Conservation (phyloP, 2,113 vertebrate species). For the Cinclus cinclus region DNA sequence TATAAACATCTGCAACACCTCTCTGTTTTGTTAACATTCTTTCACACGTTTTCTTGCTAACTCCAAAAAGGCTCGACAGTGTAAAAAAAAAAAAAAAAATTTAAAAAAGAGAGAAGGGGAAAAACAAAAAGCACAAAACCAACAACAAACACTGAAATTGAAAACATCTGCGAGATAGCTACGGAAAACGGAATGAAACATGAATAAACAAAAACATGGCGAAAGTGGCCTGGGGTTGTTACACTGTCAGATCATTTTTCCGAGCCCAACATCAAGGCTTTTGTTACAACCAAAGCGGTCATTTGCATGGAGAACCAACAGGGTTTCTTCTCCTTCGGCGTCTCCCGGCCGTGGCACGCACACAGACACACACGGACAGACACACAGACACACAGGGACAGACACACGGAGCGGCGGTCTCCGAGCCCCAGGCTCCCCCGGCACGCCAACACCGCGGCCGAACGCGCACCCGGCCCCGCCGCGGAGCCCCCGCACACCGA, state of each 20-base stretch:
- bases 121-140: neutral
- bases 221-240: constrained; percentile 76
- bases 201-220: constrained; percentile 80
- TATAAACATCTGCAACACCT: constrained; percentile 70
- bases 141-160: neutral
- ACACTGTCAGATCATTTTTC: constrained; percentile 72
- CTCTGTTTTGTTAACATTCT: constrained; percentile 66
- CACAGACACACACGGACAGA: neutral
- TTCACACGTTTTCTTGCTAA: constrained; percentile 51
- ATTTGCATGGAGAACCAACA: constrained; percentile 76
- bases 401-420: neutral
- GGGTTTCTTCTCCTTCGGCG: constrained; percentile 57
- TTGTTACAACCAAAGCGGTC: constrained; percentile 75
- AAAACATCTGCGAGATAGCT: constrained; percentile 50
- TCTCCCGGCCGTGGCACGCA: neutral
- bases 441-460: neutral
- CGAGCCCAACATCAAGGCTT: constrained; percentile 74
- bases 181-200: constrained; percentile 58
- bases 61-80: constrained; percentile 34
- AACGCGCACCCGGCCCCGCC: neutral
- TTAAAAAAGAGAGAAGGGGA: no score
- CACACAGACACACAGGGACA: neutral
- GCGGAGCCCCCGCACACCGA: neutral
- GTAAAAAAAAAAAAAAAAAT: neutral
- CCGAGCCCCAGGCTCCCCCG: neutral